Evolutionary conservation across 2,888 invertebrate species (phyloP).

Genomic region (Aspidiotus destructor): DNA sequence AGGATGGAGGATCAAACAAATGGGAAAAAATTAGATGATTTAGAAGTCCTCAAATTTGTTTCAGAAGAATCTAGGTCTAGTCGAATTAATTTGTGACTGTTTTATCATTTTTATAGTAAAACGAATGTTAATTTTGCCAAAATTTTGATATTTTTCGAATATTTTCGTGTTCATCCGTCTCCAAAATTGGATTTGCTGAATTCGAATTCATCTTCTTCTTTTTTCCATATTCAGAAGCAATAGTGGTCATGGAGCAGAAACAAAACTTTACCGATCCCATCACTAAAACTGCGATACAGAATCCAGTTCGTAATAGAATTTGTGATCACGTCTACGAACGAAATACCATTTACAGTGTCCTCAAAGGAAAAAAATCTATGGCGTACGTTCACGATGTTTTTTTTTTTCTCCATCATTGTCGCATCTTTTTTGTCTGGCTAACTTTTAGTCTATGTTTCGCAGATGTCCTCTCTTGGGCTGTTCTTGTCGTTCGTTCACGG

Average conservation of each 20-base stretch:
- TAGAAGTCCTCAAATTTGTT: too few relatives aligned
- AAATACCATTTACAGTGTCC: conserved; percentile 5
- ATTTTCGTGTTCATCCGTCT: neutral
- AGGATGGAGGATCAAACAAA: too few relatives aligned
- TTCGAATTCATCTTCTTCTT: too few relatives aligned
- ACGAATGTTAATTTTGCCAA: neutral
- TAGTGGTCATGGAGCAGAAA: neutral
- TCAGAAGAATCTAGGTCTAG: too few relatives aligned
- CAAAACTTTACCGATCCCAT: conserved; percentile 17
- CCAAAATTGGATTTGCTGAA: neutral
- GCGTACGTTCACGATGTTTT: neutral
- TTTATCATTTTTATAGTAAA: too few relatives aligned
- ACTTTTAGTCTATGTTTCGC: neutral
- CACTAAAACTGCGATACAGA: conserved; percentile 7
- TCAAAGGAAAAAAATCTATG: conserved; percentile 10
- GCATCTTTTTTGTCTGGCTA: neutral
- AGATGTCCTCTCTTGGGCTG: conserved; percentile 18
- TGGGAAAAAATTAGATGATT: too few relatives aligned
- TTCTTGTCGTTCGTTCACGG: conserved; percentile 1
- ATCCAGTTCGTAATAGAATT: conserved; percentile 15
- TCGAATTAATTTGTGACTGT: too few relatives aligned
- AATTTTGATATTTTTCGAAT: neutral
- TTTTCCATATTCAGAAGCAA: neutral
- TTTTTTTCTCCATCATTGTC: neutral
- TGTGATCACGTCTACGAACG: conserved; percentile 21